Conservation (phyloP, 2,113 vertebrate species). For the Chiloscyllium plagiosum region DNA sequence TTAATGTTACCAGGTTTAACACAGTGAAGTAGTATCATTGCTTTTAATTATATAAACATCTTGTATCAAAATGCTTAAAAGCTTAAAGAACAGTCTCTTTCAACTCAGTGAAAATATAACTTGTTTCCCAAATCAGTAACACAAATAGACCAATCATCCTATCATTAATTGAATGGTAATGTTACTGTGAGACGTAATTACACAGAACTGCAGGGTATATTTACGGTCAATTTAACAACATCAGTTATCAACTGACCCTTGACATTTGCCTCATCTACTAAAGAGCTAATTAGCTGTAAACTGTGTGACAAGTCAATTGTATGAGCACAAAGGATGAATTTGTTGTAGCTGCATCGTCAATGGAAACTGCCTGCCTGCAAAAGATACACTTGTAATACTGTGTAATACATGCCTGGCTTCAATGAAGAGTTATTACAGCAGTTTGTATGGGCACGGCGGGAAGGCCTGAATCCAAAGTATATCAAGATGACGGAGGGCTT, state of each 20-base stretch:
- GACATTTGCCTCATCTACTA: slow-evolving; percentile 52
- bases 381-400: slow-evolving; percentile 55
- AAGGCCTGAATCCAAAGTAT: not conserved
- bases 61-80: slow-evolving; percentile 13
- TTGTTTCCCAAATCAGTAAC: slow-evolving; percentile 45
- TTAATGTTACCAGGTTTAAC: not conserved
- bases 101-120: slow-evolving; percentile 44
- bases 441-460: not conserved
- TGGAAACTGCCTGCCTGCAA: slow-evolving; percentile 48
- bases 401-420: slow-evolving; percentile 21
- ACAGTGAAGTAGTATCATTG: not conserved
- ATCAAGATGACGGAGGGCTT: not conserved
- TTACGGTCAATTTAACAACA: slow-evolving; percentile 61
- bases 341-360: slow-evolving; percentile 40
- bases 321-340: slow-evolving; percentile 47
- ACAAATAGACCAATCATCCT: slow-evolving; percentile 42
- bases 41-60: slow-evolving; percentile 3
- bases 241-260: slow-evolving; percentile 57
- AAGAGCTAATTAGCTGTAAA: slow-evolving; percentile 68
- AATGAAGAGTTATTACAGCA: slow-evolving; percentile 6
- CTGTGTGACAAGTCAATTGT: slow-evolving; percentile 69
- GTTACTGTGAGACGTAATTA: slow-evolving; percentile 46
- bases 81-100: slow-evolving; percentile 13
- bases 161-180: slow-evolving; percentile 57
- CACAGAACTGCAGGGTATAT: slow-evolving; percentile 53